Evolutionary conservation across 2,888 invertebrate genomes (phyloP).

Genomic region (Ametastegia equiseti): DNA sequence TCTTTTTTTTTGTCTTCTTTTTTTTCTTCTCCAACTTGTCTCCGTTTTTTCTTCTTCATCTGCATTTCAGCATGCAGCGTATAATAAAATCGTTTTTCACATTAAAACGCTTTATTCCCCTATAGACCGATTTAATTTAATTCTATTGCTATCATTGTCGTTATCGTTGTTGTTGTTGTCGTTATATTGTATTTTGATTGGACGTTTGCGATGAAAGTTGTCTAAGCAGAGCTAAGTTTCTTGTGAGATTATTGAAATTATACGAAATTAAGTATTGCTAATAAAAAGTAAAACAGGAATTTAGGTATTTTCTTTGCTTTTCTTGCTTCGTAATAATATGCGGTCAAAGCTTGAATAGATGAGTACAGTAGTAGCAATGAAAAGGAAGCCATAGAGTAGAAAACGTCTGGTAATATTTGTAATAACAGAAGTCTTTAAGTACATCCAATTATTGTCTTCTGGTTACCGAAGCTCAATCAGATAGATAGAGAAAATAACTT

Average conservation of each 20-base stretch:
- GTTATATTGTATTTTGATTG: background rate
- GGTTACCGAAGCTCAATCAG: background rate
- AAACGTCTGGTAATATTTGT: slow-evolving; percentile 26
- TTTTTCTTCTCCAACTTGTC: no score
- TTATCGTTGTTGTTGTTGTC: background rate
- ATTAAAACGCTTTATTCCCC: background rate
- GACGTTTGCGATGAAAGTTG: background rate
- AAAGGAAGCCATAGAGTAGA: slow-evolving; percentile 6
- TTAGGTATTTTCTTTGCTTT: background rate
- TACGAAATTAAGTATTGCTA: background rate
- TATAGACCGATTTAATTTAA: background rate
- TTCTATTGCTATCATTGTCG: background rate
- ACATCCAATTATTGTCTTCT: slow-evolving; percentile 13
- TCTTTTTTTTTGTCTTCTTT: background rate
- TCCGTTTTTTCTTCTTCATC: background rate
- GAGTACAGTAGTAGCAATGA: slow-evolving; percentile 4
- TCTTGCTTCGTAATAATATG: background rate
- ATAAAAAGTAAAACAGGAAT: background rate
- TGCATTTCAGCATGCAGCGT: slow-evolving; percentile 25
- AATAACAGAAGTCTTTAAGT: background rate
- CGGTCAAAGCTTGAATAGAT: background rate
- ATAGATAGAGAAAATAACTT: background rate
- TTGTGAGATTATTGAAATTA: background rate
- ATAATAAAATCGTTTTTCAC: background rate
- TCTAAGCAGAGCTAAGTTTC: background rate